Base-by-base conservation (phyloP, 1,140 invertebrate species). In the Andricus grossulariae region DNA sequence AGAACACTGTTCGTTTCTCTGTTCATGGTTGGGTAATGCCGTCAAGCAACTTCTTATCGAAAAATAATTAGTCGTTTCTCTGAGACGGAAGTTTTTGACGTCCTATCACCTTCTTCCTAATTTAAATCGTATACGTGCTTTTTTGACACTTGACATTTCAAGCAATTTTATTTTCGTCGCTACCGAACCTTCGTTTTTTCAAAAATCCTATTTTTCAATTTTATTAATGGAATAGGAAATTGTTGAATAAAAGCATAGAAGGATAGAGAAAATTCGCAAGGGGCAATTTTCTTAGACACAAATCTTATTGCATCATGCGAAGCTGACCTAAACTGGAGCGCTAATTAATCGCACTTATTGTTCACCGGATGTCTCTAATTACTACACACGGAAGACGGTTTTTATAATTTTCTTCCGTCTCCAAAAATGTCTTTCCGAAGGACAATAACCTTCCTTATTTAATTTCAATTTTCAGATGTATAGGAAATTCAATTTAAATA, bases 41-140 rank as follows among this genome's bases (percentile, higher is more conserved):
- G 60, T 66, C 60, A 66, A 66, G 60, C 60, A 39, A 66, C 60
- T 66, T 66, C 60, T 66, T 66, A 66, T 66, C 60, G 60, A 66
- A 66, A 66, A 66, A 66, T 66, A 66, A 66, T 66, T 66, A 66
- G 60, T 66, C 60, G 15, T 39, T 66, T 45, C 11, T 15, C 25
- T 16, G 39, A 66, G 60, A 66, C 32, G 60, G 25, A 66, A 66
- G 60, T 66, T 66, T 2, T 66, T 66, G 45, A n/a, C 60, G 21
- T 32, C 21, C 2, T 25, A 60, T 60, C 57, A 60, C 13, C 57
- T 25, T 4, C 57, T 25, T 12, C 8, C 19, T 21, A 10, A 60
- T 15, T 60, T 2, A 39, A 39, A 66, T 66, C n/a, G n/a, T 16
- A 19, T 12, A 2, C 3, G n/a, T 18, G 15, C 16, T 18, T 54